Percentiles rank a stretch among this genome's conserved stretches.
Evolutionary conservation across 2,113 vertebrate genomes (phyloP).

Genomic region (Onychostruthus taczanowskii): DNA sequence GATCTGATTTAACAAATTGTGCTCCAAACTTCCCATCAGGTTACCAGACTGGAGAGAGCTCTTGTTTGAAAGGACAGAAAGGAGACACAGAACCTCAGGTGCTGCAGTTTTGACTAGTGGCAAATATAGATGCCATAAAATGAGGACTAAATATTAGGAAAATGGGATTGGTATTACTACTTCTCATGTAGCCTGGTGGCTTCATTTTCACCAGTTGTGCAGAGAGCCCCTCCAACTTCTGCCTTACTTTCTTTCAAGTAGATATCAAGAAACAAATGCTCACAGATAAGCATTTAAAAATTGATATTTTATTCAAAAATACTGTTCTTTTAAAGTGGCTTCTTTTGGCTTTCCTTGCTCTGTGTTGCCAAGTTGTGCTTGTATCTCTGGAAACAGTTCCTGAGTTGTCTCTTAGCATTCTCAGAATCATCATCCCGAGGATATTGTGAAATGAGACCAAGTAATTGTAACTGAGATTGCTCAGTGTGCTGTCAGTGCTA

Average conservation of each 20-base stretch:
- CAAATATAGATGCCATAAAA: background rate
- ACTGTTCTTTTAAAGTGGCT: background rate
- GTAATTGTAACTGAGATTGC: constrained; percentile 43
- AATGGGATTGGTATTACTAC: background rate
- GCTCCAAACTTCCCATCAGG: background rate
- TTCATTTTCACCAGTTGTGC: background rate
- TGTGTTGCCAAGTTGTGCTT: background rate
- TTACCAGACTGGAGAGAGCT: background rate
- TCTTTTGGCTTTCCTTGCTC: background rate
- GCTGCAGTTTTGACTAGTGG: background rate
- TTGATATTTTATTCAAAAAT: background rate
- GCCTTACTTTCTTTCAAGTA: background rate
- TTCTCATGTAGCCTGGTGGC: background rate
- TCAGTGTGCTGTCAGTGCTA: constrained; percentile 32
- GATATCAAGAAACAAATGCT: background rate
- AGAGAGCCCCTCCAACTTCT: background rate
- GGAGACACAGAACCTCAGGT: accelerated
- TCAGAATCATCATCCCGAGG: constrained; percentile 17
- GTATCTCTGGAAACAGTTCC: background rate
- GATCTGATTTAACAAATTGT: background rate
- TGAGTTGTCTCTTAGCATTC: background rate
- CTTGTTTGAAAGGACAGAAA: background rate
- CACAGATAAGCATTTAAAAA: background rate
- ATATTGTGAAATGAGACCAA: constrained; percentile 48
- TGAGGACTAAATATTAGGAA: background rate